Base-by-base conservation (phyloP, 2,888 invertebrate genomes). In the Melipona bicolor region DNA sequence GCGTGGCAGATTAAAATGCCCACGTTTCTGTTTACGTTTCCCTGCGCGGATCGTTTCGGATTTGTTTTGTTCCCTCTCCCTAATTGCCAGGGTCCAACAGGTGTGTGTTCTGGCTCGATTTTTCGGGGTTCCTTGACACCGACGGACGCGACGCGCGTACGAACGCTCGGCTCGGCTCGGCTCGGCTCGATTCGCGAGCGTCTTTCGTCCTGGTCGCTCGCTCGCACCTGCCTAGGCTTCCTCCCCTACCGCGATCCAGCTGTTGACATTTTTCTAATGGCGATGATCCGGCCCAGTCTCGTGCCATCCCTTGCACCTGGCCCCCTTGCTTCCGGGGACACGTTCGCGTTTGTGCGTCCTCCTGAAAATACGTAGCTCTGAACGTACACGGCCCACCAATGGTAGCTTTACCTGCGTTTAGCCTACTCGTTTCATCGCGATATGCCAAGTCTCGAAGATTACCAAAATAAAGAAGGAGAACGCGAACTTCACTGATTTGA, bases 81-180 rank as follows among this genome's bases (percentile, higher is more conserved):
- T 83, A 76, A 83, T 83, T 83, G 80, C 67, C 61, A 71, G 50
- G 67, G 61, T 72, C 62, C 56, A 80, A 88, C 87, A 88, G 87
- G 87, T 88, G 87, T 64, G 52, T 6, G 15, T 27, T 13, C 49
- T 71, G 71, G 67, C 76, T 73, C 81, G 84, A 84, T 81, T 86
- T 83, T 67, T 4, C 9, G 21, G 32, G 27, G 78, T 59, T 71
- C 79, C 32, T 76, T 50, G 77, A 71, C 69, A 43, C 43, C 15
- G n/a, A 1, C 36, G 19, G 27, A 27, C 36, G 36, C 9, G 36
- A 36, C 36, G 62, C 21, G 19, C 62, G 4, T 36, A 6, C 36
- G 17, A 21, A 4, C 21, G 36, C 24, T 17, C 21, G n/a, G 11
- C 4, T 13, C 19, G 59, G 27, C 27, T 32, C 61, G 3, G 17